A percentile compares a stretch with the other conserved stretches of the same genome.
Evolutionary conservation across 2,888 invertebrate species (phyloP).

Genomic region (Hylaea fasciaria): DNA sequence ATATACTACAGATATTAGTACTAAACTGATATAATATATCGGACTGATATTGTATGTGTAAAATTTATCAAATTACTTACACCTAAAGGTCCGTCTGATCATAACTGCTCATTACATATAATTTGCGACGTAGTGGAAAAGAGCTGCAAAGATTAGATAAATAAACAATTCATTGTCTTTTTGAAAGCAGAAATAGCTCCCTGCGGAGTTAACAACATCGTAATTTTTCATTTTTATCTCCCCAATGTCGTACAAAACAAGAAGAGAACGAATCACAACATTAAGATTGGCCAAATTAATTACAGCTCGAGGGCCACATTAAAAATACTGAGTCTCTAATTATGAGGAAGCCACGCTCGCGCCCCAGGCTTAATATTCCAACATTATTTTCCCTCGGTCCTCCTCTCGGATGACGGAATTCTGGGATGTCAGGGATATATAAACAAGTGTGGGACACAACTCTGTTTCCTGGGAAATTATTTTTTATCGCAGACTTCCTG

Average conservation of each 20-base stretch:
- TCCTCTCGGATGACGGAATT: constrained; percentile 20
- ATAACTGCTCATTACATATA: too few relatives aligned
- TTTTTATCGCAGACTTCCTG: constrained; percentile 18
- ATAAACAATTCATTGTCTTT: not conserved
- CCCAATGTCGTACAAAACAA: constrained; percentile 41
- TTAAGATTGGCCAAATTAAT: constrained; percentile 42
- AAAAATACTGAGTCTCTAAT: constrained; percentile 55
- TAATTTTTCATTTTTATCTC: constrained; percentile 35
- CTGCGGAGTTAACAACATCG: constrained; percentile 17
- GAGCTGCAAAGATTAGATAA: not conserved
- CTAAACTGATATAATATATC: too few relatives aligned
- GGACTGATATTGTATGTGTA: too few relatives aligned
- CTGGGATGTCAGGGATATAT: constrained; percentile 23
- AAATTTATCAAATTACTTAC: too few relatives aligned
- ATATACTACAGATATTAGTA: too few relatives aligned
- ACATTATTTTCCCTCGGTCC: constrained; percentile 44
- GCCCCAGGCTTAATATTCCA: constrained; percentile 47
- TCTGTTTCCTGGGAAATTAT: constrained; percentile 17
- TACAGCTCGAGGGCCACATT: constrained; percentile 43
- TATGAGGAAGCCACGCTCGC: constrained; percentile 49
- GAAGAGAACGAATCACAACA: constrained; percentile 44
- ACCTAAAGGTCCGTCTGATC: too few relatives aligned
- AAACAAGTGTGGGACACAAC: constrained; percentile 25
- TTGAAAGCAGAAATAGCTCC: constrained; percentile 2
- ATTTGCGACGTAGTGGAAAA: too few relatives aligned